Percentiles rank a stretch among this genome's conserved stretches.
phyloP scores from a whole-genome alignment of 2,888 invertebrate genomes.

The Ischnura elegans region DNA sequence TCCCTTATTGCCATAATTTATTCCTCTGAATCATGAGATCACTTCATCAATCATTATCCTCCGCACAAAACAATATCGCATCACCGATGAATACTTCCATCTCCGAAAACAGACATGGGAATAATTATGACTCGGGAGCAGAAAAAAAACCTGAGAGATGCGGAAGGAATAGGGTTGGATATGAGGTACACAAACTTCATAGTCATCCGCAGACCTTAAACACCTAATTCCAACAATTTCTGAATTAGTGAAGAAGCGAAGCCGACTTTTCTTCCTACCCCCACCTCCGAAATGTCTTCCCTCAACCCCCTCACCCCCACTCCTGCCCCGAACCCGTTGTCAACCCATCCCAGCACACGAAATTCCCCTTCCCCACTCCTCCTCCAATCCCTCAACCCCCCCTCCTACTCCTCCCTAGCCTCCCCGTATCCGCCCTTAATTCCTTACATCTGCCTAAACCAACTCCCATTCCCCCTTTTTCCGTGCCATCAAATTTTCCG shows the following conservation, averaged over 20 bases:
- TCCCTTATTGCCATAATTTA: too few species aligned
- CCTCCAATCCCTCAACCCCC: not conserved
- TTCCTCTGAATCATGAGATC: too few species aligned
- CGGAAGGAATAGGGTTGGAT: not conserved
- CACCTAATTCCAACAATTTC: not conserved
- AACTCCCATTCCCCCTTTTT: constrained; percentile 34
- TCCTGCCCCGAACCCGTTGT: not conserved
- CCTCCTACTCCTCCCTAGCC: too few species aligned
- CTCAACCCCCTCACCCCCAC: not conserved
- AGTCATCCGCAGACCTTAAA: not conserved
- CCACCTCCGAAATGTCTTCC: not conserved
- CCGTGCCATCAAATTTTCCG: constrained; percentile 21
- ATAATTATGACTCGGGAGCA: not conserved
- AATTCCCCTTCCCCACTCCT: not conserved
- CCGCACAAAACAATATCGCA: too few species aligned
- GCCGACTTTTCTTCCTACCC: not conserved
- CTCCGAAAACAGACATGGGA: too few species aligned
- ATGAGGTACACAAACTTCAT: not conserved
- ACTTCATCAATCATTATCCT: too few species aligned
- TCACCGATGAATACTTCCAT: not conserved
- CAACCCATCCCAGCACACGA: not conserved
- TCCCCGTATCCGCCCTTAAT: constrained; percentile 3
- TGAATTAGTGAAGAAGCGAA: not conserved
- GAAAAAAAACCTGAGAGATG: not conserved
- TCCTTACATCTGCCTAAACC: constrained; percentile 35